Evolutionary conservation across 1,140 invertebrate species (phyloP).

Genomic region (Drosophila equinoxialis): DNA sequence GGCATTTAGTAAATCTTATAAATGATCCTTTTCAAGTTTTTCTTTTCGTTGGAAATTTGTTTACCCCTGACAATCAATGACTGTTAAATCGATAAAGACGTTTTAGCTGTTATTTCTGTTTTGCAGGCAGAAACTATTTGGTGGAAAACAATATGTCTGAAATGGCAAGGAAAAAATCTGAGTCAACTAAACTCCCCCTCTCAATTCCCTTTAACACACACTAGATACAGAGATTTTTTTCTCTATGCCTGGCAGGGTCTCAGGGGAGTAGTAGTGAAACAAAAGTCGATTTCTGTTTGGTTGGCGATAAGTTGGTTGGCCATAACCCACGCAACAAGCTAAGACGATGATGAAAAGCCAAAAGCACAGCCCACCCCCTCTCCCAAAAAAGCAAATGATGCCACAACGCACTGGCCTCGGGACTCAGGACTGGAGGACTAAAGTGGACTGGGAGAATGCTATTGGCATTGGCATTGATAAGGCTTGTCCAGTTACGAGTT

Average conservation of each 20-base stretch:
- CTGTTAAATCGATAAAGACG: conserved; percentile 77
- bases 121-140: conserved; percentile 56
- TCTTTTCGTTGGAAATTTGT: neutral
- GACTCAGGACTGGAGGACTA: neutral
- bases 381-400: conserved; percentile 11
- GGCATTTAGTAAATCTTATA: no score
- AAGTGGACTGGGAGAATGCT: neutral
- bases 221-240: conserved; percentile 43
- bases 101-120: conserved; percentile 72
- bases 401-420: conserved; percentile 22
- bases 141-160: conserved; percentile 59
- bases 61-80: conserved; percentile 24
- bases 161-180: conserved; percentile 2
- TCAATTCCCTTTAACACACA: neutral
- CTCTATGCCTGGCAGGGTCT: conserved; percentile 22
- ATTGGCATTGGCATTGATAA: conserved; percentile 43
- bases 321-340: conserved; percentile 38
- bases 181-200: conserved; percentile 32
- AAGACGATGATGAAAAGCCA: conserved; percentile 23
- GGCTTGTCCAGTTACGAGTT: conserved; percentile 51
- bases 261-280: conserved; percentile 40
- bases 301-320: conserved; percentile 36
- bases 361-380: conserved; percentile 3
- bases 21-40: no score
- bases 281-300: conserved; percentile 31